Percentiles rank a stretch among this genome's conserved stretches.
phyloP scores from a whole-genome alignment of 2,888 invertebrate species.

The Cylindroiulus punctatus region DNA sequence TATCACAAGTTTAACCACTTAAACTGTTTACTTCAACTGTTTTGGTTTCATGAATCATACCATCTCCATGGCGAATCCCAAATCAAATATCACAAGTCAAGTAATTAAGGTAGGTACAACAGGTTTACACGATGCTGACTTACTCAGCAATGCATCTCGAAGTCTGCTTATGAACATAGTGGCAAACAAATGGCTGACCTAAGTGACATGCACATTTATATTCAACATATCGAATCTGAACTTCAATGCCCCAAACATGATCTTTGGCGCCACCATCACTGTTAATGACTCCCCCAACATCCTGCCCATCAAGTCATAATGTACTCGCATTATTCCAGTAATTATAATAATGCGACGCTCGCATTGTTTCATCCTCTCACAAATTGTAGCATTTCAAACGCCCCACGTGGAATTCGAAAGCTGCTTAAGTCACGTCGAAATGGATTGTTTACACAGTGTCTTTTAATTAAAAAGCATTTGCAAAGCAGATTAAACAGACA shows the following conservation, averaged over 20 bases:
- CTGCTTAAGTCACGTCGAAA: constrained; percentile 19
- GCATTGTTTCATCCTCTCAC: constrained; percentile 33
- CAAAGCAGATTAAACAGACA: constrained; percentile 39
- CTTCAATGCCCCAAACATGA: constrained; percentile 21
- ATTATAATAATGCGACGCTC: constrained; percentile 21
- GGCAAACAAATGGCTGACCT: no score
- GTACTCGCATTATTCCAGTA: constrained; percentile 19
- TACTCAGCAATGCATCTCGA: no score
- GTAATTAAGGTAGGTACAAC: no score
- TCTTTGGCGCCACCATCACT: not conserved
- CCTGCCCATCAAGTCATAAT: constrained; percentile 25
- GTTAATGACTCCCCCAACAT: not conserved
- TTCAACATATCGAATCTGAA: not conserved
- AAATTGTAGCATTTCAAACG: not conserved
- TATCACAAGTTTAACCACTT: no score
- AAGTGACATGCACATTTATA: not conserved
- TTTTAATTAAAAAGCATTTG: constrained; percentile 45
- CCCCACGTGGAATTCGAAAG: constrained; percentile 7
- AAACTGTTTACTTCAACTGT: no score
- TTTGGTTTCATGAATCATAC: no score
- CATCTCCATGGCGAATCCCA: no score
- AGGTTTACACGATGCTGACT: no score
- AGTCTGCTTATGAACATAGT: no score
- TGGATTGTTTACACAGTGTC: constrained; percentile 47
- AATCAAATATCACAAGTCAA: no score